phyloP scores from a whole-genome alignment of 2,888 invertebrate species.

The Agapetus fuscipes region DNA sequence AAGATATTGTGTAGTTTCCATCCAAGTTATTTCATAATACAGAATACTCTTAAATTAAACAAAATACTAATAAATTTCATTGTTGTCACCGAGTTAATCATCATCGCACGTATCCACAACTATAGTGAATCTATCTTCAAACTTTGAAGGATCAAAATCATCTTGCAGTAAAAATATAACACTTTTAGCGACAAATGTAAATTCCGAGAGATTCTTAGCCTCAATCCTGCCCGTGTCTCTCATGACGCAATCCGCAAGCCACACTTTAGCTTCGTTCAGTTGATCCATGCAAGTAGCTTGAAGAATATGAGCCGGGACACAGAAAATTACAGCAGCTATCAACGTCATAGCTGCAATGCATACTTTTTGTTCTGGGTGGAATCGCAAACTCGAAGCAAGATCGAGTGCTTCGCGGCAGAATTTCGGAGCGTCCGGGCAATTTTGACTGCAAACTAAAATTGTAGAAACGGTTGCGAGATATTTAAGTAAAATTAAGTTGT shows the following conservation, averaged over 20 bases:
- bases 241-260: constrained; percentile 52
- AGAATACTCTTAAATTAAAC: too few species aligned
- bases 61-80: too few species aligned
- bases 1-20: too few species aligned
- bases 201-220: too few species aligned
- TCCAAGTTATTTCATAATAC: too few species aligned
- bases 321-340: constrained; percentile 54
- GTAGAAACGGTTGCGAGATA: constrained; percentile 60
- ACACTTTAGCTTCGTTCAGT: constrained; percentile 54
- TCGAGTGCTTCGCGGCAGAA: constrained; percentile 64
- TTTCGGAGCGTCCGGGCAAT: constrained; percentile 51
- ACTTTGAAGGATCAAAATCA: too few species aligned
- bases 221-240: too few species aligned
- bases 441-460: constrained; percentile 56
- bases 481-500: constrained; percentile 56
- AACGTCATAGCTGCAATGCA: constrained; percentile 56
- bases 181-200: too few species aligned
- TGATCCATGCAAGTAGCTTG: constrained; percentile 50
- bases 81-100: too few species aligned
- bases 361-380: constrained; percentile 56
- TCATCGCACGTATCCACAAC: too few species aligned
- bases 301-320: constrained; percentile 48
- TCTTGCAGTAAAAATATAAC: too few species aligned
- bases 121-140: too few species aligned
- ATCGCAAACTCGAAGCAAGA: constrained; percentile 55